Conservation (phyloP, 2,113 vertebrate species). For the Sapayoa aenigma region DNA sequence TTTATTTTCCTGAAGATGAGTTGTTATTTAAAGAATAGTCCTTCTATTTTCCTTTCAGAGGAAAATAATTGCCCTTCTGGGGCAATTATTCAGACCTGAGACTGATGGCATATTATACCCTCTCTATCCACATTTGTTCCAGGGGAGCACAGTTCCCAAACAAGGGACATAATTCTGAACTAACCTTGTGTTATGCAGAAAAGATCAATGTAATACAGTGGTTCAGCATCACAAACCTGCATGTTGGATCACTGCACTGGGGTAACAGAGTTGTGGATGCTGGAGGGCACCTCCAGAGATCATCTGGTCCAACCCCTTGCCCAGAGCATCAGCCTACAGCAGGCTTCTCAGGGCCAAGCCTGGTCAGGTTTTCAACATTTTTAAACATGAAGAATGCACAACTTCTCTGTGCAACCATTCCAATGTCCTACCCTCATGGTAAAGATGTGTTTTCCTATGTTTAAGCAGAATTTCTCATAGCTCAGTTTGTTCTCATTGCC, state of each 20-base stretch:
- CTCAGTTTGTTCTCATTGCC: neutral
- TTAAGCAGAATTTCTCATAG: neutral
- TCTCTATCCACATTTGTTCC: neutral
- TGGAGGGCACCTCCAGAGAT: neutral
- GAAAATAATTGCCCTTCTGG: neutral
- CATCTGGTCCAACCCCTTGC: neutral
- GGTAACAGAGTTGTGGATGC: neutral
- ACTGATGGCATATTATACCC: neutral
- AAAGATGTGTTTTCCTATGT: neutral
- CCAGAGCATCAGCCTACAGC: neutral
- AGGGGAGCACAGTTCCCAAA: neutral
- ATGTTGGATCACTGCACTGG: neutral
- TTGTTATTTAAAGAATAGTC: neutral
- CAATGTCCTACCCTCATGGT: too few relatives aligned
- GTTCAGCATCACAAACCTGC: neutral
- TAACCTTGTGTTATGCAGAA: neutral
- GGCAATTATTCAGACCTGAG: neutral
- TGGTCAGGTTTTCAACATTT: neutral
- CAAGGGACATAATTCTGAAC: too few relatives aligned
- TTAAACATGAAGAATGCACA: neutral
- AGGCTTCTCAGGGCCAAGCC: neutral
- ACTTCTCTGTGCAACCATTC: neutral
- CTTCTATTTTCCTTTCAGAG: neutral
- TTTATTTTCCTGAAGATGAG: neutral
- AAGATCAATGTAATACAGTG: neutral